A percentile compares a stretch with the other conserved stretches of the same genome.
These are phyloP conservation scores for Meles meles DNA, from an alignment of 2,113 vertebrate species.

Conservation along the genomic window DNA sequence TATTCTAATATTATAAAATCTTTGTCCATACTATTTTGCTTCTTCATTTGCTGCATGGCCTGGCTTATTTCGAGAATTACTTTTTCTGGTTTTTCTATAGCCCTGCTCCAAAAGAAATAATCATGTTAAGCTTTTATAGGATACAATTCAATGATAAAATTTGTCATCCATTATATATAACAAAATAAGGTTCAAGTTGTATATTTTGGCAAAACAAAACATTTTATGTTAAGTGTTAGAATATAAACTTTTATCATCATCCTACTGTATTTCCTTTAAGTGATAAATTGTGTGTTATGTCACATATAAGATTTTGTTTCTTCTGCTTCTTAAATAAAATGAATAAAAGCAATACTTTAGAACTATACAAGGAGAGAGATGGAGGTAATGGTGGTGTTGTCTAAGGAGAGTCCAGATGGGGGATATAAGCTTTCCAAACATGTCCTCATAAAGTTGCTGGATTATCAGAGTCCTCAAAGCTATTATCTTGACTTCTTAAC, in stretches of 20 bases:
- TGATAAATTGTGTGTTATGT: not conserved
- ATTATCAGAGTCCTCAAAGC: too few relatives aligned
- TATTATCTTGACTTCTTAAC: not conserved
- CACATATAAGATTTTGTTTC: not conserved
- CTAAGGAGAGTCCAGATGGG: not conserved
- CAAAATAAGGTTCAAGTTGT: not conserved
- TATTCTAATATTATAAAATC: not conserved
- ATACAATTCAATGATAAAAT: not conserved
- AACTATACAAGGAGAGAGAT: not conserved
- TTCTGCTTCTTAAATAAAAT: not conserved
- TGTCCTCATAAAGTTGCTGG: not conserved
- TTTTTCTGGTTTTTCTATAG: not conserved
- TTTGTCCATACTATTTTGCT: not conserved
- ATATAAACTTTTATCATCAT: not conserved
- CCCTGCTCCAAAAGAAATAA: not conserved
- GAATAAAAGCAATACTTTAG: not conserved
- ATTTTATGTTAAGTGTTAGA: not conserved
- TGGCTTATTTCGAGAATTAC: not conserved
- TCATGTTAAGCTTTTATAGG: not conserved
- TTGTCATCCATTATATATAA: not conserved
- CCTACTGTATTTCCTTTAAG: not conserved
- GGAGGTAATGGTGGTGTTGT: accelerated
- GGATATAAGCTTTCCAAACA: not conserved
- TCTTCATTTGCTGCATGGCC: not conserved
- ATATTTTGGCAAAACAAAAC: not conserved